Base-by-base conservation (phyloP, 2,888 invertebrate genomes). In the Acheta domesticus region DNA sequence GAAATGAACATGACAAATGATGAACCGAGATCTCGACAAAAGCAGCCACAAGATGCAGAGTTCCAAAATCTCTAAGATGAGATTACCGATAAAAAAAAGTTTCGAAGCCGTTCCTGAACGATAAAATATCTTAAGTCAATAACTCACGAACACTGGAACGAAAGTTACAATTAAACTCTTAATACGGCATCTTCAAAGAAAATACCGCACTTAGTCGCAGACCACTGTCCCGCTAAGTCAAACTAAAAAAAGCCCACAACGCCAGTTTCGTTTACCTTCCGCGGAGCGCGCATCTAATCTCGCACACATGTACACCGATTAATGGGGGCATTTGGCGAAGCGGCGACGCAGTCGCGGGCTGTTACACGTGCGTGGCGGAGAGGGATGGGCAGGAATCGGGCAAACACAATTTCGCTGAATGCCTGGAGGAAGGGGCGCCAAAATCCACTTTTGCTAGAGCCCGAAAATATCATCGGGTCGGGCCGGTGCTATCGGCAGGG, bases 321-420 rank as follows among this genome's bases (percentile, higher is more conserved):
- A 62, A 62, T 62, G 62, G 62, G 62, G n/a, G 62, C 62, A 62
- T 62, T 62, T 62, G 62, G 62, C n/a, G 62, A 62, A 62, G 62
- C 62, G n/a, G 62, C n/a, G 62, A 62, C 62, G 62, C 62, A n/a
- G 62, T 62, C 62, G 62, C 14, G 62, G 62, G 12, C 62, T 14
- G 62, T 62, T 62, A 62, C 62, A 62, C 62, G 62, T 62, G 62
- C 62, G n/a, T n/a, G 16, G 62, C 62, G 62, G 16, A 62, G 62
- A 62, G 62, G 62, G 36, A 36, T n/a, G 62, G 62, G 16, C 62
- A 62, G 62, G 62, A 62, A 62, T 62, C 62, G 62, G 62, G 62
- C 62, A 62, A 62, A 62, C 62, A 62, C 62, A 62, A 62, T 62
- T 62, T 62, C 62, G 62, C 62, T 62, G 62, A 62, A 62, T 62